Base-by-base conservation (phyloP, 2,888 invertebrate genomes). In the Pterostichus niger region DNA sequence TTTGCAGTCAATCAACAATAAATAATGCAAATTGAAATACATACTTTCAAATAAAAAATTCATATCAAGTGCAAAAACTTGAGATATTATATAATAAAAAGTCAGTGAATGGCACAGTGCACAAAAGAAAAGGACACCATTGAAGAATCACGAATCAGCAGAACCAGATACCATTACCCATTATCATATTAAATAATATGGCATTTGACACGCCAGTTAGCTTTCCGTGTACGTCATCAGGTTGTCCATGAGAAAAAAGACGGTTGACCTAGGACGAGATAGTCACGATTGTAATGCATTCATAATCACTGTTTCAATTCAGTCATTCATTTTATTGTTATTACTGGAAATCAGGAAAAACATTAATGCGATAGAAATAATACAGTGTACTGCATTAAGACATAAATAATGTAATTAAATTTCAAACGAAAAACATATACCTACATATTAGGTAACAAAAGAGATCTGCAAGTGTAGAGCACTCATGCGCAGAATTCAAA, bases 211-310 rank as follows among this genome's bases (percentile, higher is more conserved):
- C 54, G 52, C 40, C 13, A 79, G 31, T 40, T 79, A 52, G 44
- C 40, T 64, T 79, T 59, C 33, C 35, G 71, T 17, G 7, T 52
- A 52, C 71, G 81, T 71, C 71, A 81, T 73, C 73, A 71, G 15
- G 13, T 49, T 73, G 52, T 68, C 56, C 81, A 81, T 81, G 81
- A 81, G 81, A 73, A 81, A 24, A 56, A 68, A 33, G 46, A 68
- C 52, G 13, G 81, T 73, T 81, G 81, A 81, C 81, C 81, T 81
- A 81, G 81, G 81, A 54, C 78, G 35, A 77, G 49, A 10, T 33
- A 35, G 68, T 68, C 68, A 71, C 68, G 68, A 46, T 13, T 35
- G 10, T 13, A 24, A 33, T 31, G 31, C 5, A 5, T 1, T 9
- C 61, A 24, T 61, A 61, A 61, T 61, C 24, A 61, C 0, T 61